Percentiles rank a stretch among this genome's conserved stretches.
Conservation (phyloP, 2,113 vertebrate genomes). For the Mirounga angustirostris region DNA sequence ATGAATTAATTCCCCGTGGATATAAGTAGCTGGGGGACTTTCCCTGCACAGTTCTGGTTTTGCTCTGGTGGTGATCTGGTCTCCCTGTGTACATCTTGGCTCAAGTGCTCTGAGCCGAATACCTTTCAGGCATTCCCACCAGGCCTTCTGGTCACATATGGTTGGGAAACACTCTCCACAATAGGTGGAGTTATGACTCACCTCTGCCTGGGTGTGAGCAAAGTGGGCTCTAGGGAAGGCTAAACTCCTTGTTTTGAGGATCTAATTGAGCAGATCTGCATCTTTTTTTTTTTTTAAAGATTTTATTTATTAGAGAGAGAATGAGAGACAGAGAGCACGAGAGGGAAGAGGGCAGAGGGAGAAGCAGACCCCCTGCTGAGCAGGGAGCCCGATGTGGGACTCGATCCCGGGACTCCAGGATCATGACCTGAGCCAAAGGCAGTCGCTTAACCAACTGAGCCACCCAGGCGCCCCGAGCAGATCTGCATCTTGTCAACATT, state of each 20-base stretch:
- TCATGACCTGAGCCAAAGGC: no score
- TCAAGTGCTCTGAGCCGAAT: background rate
- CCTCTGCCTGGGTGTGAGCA: background rate
- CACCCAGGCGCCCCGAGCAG: background rate
- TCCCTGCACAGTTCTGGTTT: background rate
- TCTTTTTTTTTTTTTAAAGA: no score
- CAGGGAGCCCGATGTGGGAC: no score
- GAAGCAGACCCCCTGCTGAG: no score
- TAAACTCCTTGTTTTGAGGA: background rate
- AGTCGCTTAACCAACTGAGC: no score
- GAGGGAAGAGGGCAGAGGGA: no score
- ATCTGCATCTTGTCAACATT: background rate
- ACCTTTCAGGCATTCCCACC: background rate
- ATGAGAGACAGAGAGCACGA: no score
- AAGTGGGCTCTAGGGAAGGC: background rate
- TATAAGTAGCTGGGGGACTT: background rate
- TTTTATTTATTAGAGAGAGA: no score
- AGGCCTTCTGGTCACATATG: background rate
- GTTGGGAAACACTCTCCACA: background rate
- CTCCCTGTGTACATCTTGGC: background rate
- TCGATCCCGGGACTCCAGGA: no score
- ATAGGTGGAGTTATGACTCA: background rate
- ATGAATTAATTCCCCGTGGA: background rate
- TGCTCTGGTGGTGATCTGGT: background rate
- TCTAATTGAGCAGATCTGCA: background rate